Conservation (phyloP, 2,797 vertebrate species). For the Tokudaia muenninki region DNA sequence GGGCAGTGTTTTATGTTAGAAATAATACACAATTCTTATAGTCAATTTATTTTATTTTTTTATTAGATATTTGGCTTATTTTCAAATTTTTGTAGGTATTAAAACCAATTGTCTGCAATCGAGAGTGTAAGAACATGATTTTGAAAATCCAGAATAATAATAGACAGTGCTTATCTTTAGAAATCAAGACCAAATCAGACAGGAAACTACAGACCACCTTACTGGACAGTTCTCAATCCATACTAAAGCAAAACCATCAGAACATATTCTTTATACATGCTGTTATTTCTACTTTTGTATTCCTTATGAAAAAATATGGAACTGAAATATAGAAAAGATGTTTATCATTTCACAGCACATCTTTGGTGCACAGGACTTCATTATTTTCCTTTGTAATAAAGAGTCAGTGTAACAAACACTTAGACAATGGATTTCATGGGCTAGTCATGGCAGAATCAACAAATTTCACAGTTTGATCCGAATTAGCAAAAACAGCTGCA, state of each 20-base stretch:
- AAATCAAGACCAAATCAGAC: not conserved
- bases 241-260: not conserved
- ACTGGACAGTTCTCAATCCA: not conserved
- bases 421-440: constrained; percentile 84
- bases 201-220: not conserved
- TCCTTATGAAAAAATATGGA: constrained; percentile 66
- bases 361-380: constrained; percentile 60
- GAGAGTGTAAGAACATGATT: not conserved
- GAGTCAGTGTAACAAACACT: constrained; percentile 71
- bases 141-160: not conserved
- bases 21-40: not conserved
- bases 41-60: no score
- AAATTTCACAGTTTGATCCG: constrained; percentile 81
- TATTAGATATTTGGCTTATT: no score
- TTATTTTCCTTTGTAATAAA: constrained; percentile 56
- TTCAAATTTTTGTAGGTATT: not conserved
- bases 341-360: constrained; percentile 70
- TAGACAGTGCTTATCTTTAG: not conserved
- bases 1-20: not conserved
- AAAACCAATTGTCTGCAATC: not conserved
- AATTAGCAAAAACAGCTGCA: constrained; percentile 84
- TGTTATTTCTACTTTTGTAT: constrained; percentile 12
- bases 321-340: constrained; percentile 55
- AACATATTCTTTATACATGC: not conserved
- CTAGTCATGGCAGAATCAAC: constrained; percentile 81